Percentiles rank a stretch among this genome's conserved stretches.
phyloP scores from a whole-genome alignment of 1,140 invertebrate genomes.

The Saccostrea glomerata region DNA sequence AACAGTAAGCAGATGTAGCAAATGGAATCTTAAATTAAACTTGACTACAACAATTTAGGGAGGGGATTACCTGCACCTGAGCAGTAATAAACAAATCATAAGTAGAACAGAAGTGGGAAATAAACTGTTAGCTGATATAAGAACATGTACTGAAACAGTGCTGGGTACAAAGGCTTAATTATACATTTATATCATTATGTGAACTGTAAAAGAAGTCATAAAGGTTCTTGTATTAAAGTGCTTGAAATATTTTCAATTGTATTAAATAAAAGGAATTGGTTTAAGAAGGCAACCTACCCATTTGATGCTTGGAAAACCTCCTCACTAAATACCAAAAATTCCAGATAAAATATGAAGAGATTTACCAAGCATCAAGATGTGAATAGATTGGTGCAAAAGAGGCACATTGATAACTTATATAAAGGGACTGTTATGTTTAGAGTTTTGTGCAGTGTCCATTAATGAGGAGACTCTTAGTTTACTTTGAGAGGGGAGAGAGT shows the following conservation, averaged over 20 bases:
- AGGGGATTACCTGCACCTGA: background rate
- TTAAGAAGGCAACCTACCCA: background rate
- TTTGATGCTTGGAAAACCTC: background rate
- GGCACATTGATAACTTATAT: background rate
- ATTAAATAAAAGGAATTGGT: background rate
- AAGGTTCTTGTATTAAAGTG: background rate
- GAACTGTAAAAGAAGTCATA: background rate
- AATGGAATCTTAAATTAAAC: background rate
- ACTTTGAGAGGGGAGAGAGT: background rate
- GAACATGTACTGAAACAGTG: background rate
- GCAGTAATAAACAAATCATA: background rate
- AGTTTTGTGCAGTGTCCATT: background rate
- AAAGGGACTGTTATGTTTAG: background rate
- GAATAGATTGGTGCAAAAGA: conserved; percentile 12
- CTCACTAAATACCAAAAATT: background rate
- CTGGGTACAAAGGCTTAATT: background rate
- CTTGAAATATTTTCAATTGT: conserved; percentile 9
- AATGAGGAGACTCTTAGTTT: background rate
- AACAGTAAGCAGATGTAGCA: no score
- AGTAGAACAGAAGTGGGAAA: background rate
- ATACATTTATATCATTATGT: background rate
- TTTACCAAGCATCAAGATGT: conserved; percentile 2
- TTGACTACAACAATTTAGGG: conserved; percentile 2
- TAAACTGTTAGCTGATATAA: background rate
- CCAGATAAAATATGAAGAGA: background rate